Percentiles rank a stretch among this genome's conserved stretches.
These are phyloP conservation scores for Cyrtodaria siliqua DNA, from an alignment of 2,888 invertebrate species.

Conservation along the genomic window DNA sequence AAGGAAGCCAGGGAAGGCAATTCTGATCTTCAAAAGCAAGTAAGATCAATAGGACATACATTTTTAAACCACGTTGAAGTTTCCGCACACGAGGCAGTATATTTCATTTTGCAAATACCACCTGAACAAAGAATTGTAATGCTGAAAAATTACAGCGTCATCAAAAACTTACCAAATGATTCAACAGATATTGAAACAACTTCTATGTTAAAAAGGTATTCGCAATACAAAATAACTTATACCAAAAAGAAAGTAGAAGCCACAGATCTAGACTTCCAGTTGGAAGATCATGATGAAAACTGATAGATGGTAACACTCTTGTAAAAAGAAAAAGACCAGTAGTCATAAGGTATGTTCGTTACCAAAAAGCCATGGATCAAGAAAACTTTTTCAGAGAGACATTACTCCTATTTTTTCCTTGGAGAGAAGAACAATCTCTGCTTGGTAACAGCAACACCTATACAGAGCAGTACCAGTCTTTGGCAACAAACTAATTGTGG, in stretches of 20 bases:
- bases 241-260: background rate
- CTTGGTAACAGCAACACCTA: conserved; percentile 20
- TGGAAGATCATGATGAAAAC: background rate
- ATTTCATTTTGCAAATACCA: conserved; percentile 62
- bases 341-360: too few species aligned
- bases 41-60: conserved; percentile 27
- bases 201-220: background rate
- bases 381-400: conserved; percentile 28
- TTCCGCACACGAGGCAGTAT: conserved; percentile 73
- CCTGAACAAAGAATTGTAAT: too few species aligned
- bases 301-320: conserved; percentile 1
- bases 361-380: conserved; percentile 8
- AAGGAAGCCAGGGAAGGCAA: conserved; percentile 42
- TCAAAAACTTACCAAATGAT: conserved; percentile 43
- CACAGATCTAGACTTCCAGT: background rate
- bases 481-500: background rate
- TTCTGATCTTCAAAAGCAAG: conserved; percentile 34
- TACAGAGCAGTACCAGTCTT: conserved; percentile 1
- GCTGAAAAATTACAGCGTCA: conserved; percentile 62
- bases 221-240: background rate
- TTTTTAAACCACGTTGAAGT: conserved; percentile 70
- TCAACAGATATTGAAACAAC: too few species aligned
- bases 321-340: background rate
- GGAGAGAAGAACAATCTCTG: conserved; percentile 19
- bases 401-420: conserved; percentile 18